phyloP scores from a whole-genome alignment of 1,140 invertebrate species.

The Drosophila quadrilineata region DNA sequence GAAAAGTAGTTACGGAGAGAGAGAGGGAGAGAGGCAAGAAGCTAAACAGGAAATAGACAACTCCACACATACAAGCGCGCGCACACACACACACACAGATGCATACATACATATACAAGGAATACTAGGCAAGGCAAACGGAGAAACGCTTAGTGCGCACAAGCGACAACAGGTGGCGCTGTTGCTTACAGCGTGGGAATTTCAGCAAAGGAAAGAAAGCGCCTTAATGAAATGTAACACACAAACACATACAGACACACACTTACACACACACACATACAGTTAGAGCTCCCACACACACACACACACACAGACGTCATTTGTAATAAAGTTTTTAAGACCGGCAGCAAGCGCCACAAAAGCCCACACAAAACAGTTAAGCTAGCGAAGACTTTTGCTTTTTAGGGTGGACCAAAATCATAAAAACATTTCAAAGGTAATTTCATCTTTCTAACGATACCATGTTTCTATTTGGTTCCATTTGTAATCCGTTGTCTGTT shows the following conservation, averaged over 20 bases:
- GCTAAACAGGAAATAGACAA: conserved; percentile 9
- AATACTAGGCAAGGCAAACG: too few species aligned
- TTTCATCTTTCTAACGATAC: too few species aligned
- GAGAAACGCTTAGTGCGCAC: conserved; percentile 37
- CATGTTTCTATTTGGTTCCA: not conserved
- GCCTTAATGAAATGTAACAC: conserved; percentile 1
- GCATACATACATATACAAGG: not conserved
- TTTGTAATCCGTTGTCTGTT: not conserved
- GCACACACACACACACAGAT: conserved; percentile 9
- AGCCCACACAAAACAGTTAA: not conserved
- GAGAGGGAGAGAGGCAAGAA: conserved; percentile 42
- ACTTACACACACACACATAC: not conserved
- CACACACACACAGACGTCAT: not conserved
- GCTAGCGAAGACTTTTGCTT: not conserved
- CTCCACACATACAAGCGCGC: conserved; percentile 12
- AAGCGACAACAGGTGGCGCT: conserved; percentile 69
- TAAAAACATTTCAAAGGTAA: too few species aligned
- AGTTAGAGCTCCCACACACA: not conserved
- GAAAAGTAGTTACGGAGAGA: not conserved
- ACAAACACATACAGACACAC: not conserved
- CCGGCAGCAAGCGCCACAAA: too few species aligned
- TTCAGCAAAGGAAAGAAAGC: conserved; percentile 38
- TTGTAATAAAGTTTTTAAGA: conserved; percentile 4
- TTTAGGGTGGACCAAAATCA: conserved; percentile 38
- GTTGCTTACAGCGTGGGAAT: conserved; percentile 36